A percentile compares a stretch with the other conserved stretches of the same genome.
Evolutionary conservation across 2,113 vertebrate species (phyloP).

Genomic region (Heteronetta atricapilla): DNA sequence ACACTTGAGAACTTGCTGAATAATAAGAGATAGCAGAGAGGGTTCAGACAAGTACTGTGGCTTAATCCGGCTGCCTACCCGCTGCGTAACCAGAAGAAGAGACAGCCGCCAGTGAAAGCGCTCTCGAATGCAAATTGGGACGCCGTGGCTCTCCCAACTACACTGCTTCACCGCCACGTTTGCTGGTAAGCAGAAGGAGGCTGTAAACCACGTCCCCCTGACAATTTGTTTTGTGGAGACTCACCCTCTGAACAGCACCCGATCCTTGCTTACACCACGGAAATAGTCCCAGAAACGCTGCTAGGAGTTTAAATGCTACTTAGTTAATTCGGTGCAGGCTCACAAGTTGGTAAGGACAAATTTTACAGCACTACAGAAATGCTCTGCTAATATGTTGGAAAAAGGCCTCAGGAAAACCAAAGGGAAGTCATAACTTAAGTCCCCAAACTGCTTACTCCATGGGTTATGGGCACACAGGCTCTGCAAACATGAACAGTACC

Average conservation of each 20-base stretch:
- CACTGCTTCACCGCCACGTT: background rate
- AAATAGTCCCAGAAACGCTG: background rate
- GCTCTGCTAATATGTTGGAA: background rate
- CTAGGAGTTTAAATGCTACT: background rate
- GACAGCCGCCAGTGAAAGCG: constrained; percentile 42
- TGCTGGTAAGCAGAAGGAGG: background rate
- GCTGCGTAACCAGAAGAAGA: constrained; percentile 14
- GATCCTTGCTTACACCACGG: fast-evolving
- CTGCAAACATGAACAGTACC: background rate
- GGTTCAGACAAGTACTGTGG: constrained; percentile 8
- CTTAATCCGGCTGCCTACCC: background rate
- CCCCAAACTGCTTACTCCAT: background rate
- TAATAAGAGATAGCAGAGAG: constrained; percentile 22
- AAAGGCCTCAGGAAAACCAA: background rate
- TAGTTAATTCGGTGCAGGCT: background rate
- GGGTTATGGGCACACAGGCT: background rate
- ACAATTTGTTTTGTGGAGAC: background rate
- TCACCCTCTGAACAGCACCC: background rate
- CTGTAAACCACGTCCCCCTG: background rate
- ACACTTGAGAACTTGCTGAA: constrained; percentile 31
- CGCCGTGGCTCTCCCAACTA: constrained; percentile 9
- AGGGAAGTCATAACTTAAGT: background rate
- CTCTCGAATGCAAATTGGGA: constrained; percentile 34
- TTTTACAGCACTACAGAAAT: background rate
- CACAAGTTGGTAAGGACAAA: background rate